Conservation (phyloP, 2,113 vertebrate species). For the Bucco capensis region DNA sequence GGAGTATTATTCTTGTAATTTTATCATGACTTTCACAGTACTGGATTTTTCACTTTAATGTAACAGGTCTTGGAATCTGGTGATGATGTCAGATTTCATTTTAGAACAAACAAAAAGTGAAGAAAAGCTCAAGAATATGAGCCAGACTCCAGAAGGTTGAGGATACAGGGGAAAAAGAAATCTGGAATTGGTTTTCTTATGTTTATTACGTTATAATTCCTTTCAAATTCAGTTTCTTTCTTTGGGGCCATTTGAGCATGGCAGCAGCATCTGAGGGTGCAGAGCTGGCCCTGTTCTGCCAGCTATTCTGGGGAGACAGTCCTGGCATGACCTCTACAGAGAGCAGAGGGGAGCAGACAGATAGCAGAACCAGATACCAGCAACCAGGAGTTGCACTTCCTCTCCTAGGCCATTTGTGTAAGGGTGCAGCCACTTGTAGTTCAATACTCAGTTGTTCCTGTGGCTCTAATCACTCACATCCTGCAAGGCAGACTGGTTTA, state of each 20-base stretch:
- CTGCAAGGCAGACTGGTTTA: neutral
- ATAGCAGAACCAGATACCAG: neutral
- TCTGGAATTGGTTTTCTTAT: neutral
- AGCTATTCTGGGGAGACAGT: neutral
- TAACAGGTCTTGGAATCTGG: neutral
- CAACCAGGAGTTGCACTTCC: fast-evolving
- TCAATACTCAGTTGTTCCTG: neutral
- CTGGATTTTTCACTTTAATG: neutral
- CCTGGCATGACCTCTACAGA: fast-evolving
- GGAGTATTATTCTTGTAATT: neutral
- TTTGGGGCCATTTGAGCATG: neutral
- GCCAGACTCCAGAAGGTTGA: neutral
- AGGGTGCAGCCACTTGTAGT: neutral
- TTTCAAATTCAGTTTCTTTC: neutral
- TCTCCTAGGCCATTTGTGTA: neutral
- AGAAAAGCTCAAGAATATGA: neutral
- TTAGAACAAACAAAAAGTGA: neutral
- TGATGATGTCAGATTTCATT: neutral
- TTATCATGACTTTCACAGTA: neutral
- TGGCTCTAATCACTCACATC: neutral
- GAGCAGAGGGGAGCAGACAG: neutral
- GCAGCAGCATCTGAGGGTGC: neutral
- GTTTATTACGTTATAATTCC: neutral
- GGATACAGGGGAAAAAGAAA: neutral
- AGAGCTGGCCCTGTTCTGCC: neutral